These are phyloP conservation scores for Terrapene triunguis DNA, from an alignment of 2,113 vertebrate species.

Conservation along the genomic window DNA sequence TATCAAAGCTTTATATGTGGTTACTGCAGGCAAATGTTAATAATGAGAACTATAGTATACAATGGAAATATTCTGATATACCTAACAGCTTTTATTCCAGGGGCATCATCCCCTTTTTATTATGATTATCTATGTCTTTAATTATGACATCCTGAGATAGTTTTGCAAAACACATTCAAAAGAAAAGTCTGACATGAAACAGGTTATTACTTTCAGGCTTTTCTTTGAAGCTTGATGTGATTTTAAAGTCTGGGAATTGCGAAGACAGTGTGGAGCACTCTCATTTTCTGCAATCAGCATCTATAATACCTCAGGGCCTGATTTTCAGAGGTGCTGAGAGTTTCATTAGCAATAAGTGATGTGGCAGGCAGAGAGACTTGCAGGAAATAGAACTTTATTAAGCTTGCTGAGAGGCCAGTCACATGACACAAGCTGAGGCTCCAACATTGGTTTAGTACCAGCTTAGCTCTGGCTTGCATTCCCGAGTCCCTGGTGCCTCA, in stretches of 20 bases:
- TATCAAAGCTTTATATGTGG: neutral
- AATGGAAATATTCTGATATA: neutral
- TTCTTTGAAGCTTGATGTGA: rapidly evolving
- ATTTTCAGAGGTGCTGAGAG: neutral
- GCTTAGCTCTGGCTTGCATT: neutral
- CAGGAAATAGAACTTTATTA: neutral
- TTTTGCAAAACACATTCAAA: neutral
- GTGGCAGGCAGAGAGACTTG: rapidly evolving
- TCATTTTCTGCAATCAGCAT: neutral
- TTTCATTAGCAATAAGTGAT: neutral
- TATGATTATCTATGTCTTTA: neutral
- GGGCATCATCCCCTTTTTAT: neutral
- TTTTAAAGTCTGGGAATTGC: neutral
- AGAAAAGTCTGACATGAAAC: neutral
- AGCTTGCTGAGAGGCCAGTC: neutral
- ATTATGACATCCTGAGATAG: neutral
- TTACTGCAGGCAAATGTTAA: rapidly evolving
- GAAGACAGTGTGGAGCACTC: neutral
- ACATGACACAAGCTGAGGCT: rapidly evolving
- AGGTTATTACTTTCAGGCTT: neutral
- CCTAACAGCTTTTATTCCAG: neutral
- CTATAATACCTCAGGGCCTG: neutral
- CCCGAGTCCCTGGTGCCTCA: neutral
- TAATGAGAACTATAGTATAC: neutral
- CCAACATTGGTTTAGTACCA: neutral